Conservation (phyloP, 2,888 invertebrate genomes). For the Trichopria drosophilae region DNA sequence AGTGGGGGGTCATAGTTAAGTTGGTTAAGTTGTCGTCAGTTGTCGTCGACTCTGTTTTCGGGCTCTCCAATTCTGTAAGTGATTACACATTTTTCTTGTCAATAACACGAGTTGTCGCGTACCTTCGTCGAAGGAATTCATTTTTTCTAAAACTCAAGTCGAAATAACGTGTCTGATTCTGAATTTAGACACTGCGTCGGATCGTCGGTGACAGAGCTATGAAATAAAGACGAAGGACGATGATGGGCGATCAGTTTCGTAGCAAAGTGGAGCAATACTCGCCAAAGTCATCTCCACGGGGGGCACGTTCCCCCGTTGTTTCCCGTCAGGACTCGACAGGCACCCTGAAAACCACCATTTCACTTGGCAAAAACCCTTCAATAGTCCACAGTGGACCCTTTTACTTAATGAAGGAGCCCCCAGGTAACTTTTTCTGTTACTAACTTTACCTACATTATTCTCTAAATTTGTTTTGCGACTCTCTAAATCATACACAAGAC, state of each 20-base stretch:
- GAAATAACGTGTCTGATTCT: no score
- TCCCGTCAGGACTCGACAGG: constrained; percentile 96
- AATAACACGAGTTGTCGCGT: no score
- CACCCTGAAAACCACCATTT: constrained; percentile 96
- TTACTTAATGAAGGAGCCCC: constrained; percentile 96
- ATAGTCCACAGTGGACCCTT: constrained; percentile 97
- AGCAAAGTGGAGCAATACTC: constrained; percentile 89
- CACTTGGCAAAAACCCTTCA: constrained; percentile 93
- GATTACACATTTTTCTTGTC: no score
- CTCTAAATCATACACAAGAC: not conserved
- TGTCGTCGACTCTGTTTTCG: no score
- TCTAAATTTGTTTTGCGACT: constrained; percentile 8
- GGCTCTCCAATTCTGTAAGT: no score
- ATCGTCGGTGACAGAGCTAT: constrained; percentile 44
- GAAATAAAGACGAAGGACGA: constrained; percentile 67
- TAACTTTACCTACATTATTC: not conserved
- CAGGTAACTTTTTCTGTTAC: constrained; percentile 64
- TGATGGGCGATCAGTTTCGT: constrained; percentile 91
- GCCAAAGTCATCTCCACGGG: constrained; percentile 91
- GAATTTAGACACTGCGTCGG: no score
- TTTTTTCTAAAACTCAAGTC: no score
- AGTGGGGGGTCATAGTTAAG: no score
- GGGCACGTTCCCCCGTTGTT: constrained; percentile 92
- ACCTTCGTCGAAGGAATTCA: no score
- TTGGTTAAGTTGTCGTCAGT: no score